These are phyloP conservation scores for Scaptomyza cyrtandrae DNA, from an alignment of 2,888 invertebrate genomes.

Conservation along the genomic window DNA sequence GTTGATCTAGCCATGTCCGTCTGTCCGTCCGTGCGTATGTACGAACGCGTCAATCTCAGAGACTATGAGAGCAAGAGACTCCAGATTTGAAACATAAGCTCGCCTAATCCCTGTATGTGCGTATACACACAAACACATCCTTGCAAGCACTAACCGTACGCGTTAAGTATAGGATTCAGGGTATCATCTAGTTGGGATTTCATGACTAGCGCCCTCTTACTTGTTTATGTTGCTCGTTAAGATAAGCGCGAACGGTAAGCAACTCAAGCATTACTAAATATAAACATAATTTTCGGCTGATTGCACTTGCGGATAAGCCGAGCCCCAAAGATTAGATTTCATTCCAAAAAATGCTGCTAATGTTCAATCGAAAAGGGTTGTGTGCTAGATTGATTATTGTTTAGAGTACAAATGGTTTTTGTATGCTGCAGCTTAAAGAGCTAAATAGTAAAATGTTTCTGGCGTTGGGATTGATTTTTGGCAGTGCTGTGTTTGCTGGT, in stretches of 20 bases:
- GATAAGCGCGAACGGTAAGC: conserved; percentile 2
- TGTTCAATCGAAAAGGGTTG: background rate
- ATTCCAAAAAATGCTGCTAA: conserved; percentile 4
- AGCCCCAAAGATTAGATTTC: conserved; percentile 42
- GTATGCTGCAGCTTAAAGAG: background rate
- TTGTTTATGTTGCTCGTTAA: conserved; percentile 3
- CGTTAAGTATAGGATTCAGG: no score
- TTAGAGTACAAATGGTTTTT: conserved; percentile 12
- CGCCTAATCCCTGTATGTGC: no score
- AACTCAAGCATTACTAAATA: background rate
- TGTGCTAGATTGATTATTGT: background rate
- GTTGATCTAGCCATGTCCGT: no score
- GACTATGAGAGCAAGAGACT: no score
- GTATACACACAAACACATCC: no score
- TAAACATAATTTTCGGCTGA: background rate
- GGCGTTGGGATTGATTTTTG: conserved; percentile 52
- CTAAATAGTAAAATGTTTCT: conserved; percentile 53
- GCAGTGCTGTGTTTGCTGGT: conserved; percentile 45
- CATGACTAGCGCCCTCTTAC: no score
- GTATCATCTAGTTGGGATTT: no score
- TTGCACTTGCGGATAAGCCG: conserved; percentile 18
- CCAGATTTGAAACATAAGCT: no score
- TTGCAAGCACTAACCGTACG: no score
- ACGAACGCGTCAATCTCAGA: no score
- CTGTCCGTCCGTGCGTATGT: no score